Evolutionary conservation across 2,113 vertebrate genomes (phyloP).

Genomic region (Heptranchias perlo): DNA sequence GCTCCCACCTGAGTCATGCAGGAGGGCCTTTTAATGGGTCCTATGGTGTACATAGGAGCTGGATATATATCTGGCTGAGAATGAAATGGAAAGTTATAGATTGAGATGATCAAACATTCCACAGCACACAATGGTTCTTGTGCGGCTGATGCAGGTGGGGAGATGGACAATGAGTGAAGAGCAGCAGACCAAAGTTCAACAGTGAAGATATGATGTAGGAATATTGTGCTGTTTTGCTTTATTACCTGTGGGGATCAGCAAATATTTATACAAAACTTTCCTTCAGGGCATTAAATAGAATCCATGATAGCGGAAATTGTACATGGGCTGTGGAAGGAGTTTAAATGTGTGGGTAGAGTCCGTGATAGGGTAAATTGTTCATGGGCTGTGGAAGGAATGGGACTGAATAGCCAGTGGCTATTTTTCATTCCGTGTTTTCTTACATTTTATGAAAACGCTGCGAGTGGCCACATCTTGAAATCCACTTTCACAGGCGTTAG

Average conservation of each 20-base stretch:
- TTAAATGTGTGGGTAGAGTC: neutral
- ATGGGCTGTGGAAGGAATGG: neutral
- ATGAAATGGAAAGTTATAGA: neutral
- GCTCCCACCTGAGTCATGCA: neutral
- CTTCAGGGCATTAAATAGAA: neutral
- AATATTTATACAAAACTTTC: neutral
- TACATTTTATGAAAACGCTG: neutral
- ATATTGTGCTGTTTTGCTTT: neutral
- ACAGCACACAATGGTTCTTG: neutral
- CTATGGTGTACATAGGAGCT: neutral
- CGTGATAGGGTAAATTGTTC: neutral
- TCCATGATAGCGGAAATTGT: neutral
- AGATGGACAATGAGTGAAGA: neutral
- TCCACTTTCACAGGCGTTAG: too few relatives aligned
- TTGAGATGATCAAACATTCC: neutral
- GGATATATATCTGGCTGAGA: neutral
- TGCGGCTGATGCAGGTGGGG: neutral
- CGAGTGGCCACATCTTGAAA: too few relatives aligned
- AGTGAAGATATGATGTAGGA: neutral
- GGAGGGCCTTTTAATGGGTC: neutral
- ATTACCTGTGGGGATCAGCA: neutral
- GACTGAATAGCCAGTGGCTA: neutral
- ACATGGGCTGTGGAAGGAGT: neutral
- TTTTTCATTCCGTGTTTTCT: neutral
- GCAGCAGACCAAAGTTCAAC: neutral